Percentiles rank a stretch among this genome's conserved stretches.
phyloP scores from a whole-genome alignment of 2,113 vertebrate genomes.

The Petrocephalus zakoni region DNA sequence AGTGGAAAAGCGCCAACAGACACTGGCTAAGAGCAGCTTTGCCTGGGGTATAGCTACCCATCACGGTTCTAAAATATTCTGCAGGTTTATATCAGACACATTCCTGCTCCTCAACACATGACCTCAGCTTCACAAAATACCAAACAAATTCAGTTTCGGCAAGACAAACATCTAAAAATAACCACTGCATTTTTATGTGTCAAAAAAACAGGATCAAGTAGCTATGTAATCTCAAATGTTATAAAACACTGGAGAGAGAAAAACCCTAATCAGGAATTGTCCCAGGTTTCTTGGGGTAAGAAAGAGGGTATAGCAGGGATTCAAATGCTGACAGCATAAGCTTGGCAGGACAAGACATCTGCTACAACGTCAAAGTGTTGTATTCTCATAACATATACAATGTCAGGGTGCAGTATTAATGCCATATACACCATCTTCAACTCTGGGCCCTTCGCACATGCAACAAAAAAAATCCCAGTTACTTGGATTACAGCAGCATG shows the following conservation, averaged over 20 bases:
- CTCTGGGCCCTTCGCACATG: not conserved
- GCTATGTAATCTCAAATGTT: not conserved
- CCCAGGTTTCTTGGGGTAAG: not conserved
- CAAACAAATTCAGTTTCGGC: not conserved
- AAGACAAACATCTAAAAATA: not conserved
- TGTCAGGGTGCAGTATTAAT: not conserved
- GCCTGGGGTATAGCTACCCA: not conserved
- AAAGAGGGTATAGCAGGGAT: not conserved
- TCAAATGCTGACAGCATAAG: not conserved
- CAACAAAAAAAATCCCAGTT: not conserved
- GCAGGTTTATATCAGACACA: not conserved
- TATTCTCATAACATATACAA: not conserved
- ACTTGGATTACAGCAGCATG: not conserved
- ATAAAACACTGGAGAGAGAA: not conserved
- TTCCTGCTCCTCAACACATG: not conserved
- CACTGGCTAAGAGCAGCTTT: not conserved
- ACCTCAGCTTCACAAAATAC: not conserved
- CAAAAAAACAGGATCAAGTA: not conserved
- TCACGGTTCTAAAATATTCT: not conserved
- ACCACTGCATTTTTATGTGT: not conserved
- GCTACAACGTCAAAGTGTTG: not conserved
- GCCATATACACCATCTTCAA: not conserved
- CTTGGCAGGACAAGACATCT: not conserved
- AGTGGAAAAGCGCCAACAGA: not conserved
- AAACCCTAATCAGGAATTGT: not conserved